Evolutionary conservation across 2,113 vertebrate species (phyloP), one percentile per base, ranked within the genome.

Genomic region (Tringa solitaria): DNA sequence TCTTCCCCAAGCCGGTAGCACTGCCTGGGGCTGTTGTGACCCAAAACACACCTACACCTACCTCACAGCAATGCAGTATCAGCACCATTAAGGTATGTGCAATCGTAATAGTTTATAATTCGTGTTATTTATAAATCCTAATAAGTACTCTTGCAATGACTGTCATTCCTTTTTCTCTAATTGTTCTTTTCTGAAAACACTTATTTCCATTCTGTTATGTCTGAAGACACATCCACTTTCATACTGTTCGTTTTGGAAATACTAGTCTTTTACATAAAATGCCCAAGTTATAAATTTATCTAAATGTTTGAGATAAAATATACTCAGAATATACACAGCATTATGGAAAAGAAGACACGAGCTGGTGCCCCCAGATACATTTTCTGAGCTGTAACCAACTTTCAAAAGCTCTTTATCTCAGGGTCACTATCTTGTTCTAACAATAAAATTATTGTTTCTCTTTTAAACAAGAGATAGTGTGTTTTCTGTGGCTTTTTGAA

Each of bases 401-500:
- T 87, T 53, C 73, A 79, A 83, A 89, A 72, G 28, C 65, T 79
- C 10, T 68, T 94, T 92, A 86, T 90, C 86, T 88, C 19, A 48
- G 23, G 22, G 35, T 43, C 61, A 74, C 17, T 86, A 72, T 82
- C 89, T 68, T 1, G 2, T 21, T 79, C 8, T 50, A 89, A 94
- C 69, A 87, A 89, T 41, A 57, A 84, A 89, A 88, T 65, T 61
- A 87, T 30, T 94, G 91, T 93, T 92, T 87, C 61, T 79, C 57
- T 92, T 87, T 76, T 48, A 93, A 89, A 35, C 35, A 94, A 22
- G 16, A 89, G 48, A 87, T 8, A 87, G 39, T 43, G 61, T 84
- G 53, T 61, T 90, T 90, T 92, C 79, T 80, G 41, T 30, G 35
- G 18, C 23, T 72, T 87, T 92, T 65, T 64, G 37, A 59, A 73